These are phyloP conservation scores for Episyrphus balteatus DNA, from an alignment of 1,140 invertebrate genomes.

Conservation along the genomic window DNA sequence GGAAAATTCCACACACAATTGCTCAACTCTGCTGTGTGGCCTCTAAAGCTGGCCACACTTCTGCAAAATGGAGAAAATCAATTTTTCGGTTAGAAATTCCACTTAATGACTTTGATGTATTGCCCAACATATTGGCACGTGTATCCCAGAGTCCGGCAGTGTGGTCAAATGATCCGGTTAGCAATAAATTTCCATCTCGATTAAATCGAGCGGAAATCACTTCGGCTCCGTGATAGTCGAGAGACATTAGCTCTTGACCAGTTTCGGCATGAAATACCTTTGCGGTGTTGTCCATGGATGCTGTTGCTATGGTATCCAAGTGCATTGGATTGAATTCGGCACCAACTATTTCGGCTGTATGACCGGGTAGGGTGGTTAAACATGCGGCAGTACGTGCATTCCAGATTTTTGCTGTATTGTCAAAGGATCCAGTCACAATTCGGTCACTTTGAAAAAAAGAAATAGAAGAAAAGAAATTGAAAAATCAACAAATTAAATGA, in stretches of 20 bases:
- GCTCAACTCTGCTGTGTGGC: constrained; percentile 61
- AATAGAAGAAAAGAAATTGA: neutral
- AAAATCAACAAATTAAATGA: too few species aligned
- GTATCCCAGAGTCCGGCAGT: constrained; percentile 66
- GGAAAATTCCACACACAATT: constrained; percentile 66
- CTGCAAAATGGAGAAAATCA: constrained; percentile 33
- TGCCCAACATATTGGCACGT: constrained; percentile 51
- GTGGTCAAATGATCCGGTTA: constrained; percentile 70
- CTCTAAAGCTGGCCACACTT: constrained; percentile 47
- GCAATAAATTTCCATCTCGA: constrained; percentile 52
- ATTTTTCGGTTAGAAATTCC: neutral
- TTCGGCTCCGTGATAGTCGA: constrained; percentile 58
- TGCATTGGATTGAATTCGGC: constrained; percentile 53
- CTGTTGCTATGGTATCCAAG: constrained; percentile 50
- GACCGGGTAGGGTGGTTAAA: constrained; percentile 56
- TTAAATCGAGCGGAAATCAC: constrained; percentile 62
- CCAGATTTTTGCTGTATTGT: constrained; percentile 68
- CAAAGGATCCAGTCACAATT: constrained; percentile 68
- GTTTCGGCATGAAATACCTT: constrained; percentile 57
- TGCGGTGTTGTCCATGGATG: constrained; percentile 63
- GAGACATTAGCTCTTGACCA: constrained; percentile 48
- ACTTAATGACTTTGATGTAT: neutral
- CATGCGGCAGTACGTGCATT: constrained; percentile 48
- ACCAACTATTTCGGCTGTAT: constrained; percentile 60
- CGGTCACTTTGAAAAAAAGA: constrained; percentile 47